These are phyloP conservation scores for Spea hammondii DNA, from an alignment of 2,797 vertebrate genomes.

Conservation along the genomic window DNA sequence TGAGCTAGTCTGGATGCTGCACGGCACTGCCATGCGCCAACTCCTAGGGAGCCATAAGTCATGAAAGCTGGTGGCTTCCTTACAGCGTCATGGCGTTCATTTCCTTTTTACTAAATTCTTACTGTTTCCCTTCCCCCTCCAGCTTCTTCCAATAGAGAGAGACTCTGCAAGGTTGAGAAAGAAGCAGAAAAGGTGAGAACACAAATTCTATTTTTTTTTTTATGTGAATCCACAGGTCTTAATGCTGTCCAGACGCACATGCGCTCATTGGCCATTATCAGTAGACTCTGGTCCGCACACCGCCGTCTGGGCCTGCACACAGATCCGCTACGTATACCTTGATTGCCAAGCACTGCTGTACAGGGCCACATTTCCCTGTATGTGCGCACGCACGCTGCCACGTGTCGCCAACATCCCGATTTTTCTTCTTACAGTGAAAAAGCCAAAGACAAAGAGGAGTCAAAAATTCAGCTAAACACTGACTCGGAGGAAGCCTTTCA, in stretches of 20 bases:
- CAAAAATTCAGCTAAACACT: conserved; percentile 79
- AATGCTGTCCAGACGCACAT: background rate
- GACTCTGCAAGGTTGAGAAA: conserved; percentile 83
- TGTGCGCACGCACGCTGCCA: background rate
- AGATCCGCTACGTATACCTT: no score
- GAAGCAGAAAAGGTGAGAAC: background rate
- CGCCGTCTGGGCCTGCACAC: background rate
- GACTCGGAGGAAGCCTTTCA: conserved; percentile 79
- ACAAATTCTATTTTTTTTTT: background rate
- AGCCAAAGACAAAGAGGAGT: conserved; percentile 56
- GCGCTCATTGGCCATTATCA: background rate
- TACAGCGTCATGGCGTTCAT: no score
- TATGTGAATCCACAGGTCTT: no score
- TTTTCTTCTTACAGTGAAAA: conserved; percentile 62
- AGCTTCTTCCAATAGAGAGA: conserved; percentile 94
- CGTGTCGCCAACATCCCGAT: no score
- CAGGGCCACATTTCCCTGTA: no score
- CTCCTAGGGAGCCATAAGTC: no score
- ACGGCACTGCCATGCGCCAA: no score
- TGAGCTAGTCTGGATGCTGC: no score
- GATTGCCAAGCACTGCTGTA: background rate
- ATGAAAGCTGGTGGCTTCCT: no score
- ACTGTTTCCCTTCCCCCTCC: background rate
- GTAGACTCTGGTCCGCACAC: no score
- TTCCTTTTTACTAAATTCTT: background rate